These are phyloP conservation scores for Chunga burmeisteri DNA, from an alignment of 2,113 vertebrate genomes.

Conservation along the genomic window DNA sequence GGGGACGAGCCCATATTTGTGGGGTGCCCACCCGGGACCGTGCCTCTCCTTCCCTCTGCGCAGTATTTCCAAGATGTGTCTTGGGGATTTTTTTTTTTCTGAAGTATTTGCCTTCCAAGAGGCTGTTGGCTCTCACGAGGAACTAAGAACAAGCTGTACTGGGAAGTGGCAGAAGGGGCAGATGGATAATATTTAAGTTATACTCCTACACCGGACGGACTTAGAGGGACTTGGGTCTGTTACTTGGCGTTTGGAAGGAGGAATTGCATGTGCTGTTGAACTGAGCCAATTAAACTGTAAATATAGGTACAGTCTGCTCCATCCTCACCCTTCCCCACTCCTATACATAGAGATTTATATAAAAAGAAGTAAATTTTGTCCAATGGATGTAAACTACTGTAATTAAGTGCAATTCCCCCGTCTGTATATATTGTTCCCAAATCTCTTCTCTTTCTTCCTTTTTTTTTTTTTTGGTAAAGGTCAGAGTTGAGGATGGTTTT, in stretches of 20 bases:
- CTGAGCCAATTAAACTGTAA: slow-evolving; percentile 79
- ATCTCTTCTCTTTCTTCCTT: not conserved
- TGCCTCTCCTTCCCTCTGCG: slow-evolving; percentile 40
- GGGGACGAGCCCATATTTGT: not conserved
- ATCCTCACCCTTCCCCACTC: not conserved
- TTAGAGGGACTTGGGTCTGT: slow-evolving; percentile 72
- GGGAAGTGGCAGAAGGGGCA: slow-evolving; percentile 22
- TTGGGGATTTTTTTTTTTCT: not conserved
- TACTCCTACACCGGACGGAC: slow-evolving; percentile 54
- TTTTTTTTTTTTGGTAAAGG: slow-evolving; percentile 59
- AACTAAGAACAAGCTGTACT: not conserved
- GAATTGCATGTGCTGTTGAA: slow-evolving; percentile 66
- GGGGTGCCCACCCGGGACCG: not conserved
- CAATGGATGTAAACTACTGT: slow-evolving; percentile 80
- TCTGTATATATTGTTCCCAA: slow-evolving; percentile 72
- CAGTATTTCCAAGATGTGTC: slow-evolving; percentile 67
- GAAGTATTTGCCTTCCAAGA: slow-evolving; percentile 23
- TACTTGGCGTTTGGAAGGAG: slow-evolving; percentile 67
- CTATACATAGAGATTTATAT: slow-evolving; percentile 74
- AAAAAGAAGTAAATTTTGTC: slow-evolving; percentile 77
- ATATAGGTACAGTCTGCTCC: slow-evolving; percentile 62
- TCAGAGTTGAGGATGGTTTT: slow-evolving; percentile 42
- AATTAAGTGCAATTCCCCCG: slow-evolving; percentile 80
- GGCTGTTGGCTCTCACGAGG: not conserved
- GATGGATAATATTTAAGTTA: slow-evolving; percentile 12